phyloP scores from a whole-genome alignment of 1,140 invertebrate genomes.

The Drosophila parvula region DNA sequence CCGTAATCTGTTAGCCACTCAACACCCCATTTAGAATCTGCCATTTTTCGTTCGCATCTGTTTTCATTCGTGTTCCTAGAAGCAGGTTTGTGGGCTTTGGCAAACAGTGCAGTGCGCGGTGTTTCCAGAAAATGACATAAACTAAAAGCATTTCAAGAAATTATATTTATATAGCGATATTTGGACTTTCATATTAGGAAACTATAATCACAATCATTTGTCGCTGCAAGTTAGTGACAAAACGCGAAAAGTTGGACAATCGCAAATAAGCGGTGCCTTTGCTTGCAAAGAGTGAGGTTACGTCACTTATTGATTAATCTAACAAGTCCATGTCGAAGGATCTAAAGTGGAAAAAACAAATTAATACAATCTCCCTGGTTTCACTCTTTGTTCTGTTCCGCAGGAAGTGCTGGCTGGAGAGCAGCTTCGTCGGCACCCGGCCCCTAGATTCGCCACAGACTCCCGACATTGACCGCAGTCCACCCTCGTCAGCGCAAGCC shows the following conservation, averaged over 20 bases:
- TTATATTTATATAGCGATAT: no score
- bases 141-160: background rate
- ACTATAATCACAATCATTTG: background rate
- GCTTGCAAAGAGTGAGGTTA: slow-evolving; percentile 8
- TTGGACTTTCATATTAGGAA: background rate
- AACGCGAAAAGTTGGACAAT: background rate
- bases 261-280: background rate
- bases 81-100: background rate
- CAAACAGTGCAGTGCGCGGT: background rate
- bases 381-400: background rate
- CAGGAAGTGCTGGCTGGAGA: slow-evolving; percentile 92
- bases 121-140: background rate
- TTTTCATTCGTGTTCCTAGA: background rate
- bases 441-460: slow-evolving; percentile 93
- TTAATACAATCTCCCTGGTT: background rate
- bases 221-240: slow-evolving; percentile 36
- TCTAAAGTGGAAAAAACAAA: background rate
- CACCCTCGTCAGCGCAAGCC: slow-evolving; percentile 29
- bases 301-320: slow-evolving; percentile 63
- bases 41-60: background rate
- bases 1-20: background rate
- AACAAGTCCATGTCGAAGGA: slow-evolving; percentile 19
- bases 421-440: slow-evolving; percentile 93
- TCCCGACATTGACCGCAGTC: slow-evolving; percentile 86
- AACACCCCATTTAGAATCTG: background rate